Evolutionary conservation across 2,888 invertebrate genomes (phyloP).

Genomic region (Scotopteryx bipunctaria): DNA sequence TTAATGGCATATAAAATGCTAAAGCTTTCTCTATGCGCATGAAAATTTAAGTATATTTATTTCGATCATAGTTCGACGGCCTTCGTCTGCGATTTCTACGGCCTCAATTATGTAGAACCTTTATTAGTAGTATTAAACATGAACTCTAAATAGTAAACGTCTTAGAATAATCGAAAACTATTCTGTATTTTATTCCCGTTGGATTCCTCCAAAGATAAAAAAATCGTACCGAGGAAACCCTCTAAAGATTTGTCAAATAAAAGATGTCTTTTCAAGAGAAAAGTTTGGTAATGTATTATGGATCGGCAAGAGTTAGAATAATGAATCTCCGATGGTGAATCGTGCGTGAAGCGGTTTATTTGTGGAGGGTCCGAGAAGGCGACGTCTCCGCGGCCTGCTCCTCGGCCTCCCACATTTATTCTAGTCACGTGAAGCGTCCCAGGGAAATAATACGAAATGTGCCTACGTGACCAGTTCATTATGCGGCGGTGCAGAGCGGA

Average conservation of each 20-base stretch:
- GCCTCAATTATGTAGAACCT: too few species aligned
- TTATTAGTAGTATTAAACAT: too few species aligned
- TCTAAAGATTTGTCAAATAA: conserved; percentile 45
- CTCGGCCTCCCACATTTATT: conserved; percentile 68
- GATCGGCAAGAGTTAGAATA: conserved; percentile 77
- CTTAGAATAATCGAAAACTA: conserved; percentile 9
- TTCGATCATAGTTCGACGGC: too few species aligned
- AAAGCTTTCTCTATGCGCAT: not conserved
- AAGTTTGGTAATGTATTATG: conserved; percentile 60
- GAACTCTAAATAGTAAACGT: too few species aligned
- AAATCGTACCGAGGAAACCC: conserved; percentile 38
- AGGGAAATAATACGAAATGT: conserved; percentile 84
- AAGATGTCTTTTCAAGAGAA: conserved; percentile 49
- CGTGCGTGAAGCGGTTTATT: conserved; percentile 83
- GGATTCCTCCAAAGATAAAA: conserved; percentile 35
- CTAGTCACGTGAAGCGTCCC: conserved; percentile 81
- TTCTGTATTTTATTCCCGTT: conserved; percentile 10
- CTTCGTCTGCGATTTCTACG: too few species aligned
- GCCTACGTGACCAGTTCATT: conserved; percentile 83
- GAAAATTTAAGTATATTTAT: too few species aligned
- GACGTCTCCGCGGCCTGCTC: conserved; percentile 53
- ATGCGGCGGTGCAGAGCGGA: conserved; percentile 70
- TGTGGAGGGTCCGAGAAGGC: conserved; percentile 76
- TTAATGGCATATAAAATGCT: conserved; percentile 22
- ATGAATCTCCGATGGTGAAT: conserved; percentile 79